Base-by-base conservation (phyloP, 1,140 invertebrate genomes). In the Saccostrea cuccullata region DNA sequence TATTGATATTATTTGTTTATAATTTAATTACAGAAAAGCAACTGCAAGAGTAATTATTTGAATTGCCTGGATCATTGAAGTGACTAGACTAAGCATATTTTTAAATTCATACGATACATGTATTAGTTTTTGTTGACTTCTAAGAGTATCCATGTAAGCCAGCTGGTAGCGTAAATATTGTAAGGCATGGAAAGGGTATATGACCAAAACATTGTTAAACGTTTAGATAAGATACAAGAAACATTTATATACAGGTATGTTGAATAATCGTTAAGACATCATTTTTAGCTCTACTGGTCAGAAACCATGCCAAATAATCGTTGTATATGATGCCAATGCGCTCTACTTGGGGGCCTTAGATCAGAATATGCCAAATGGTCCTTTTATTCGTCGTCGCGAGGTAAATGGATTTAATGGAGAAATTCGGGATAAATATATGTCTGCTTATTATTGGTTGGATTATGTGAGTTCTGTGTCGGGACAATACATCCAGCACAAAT, bases 241-340 rank as follows among this genome's bases (percentile, higher is more conserved):
- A 36, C 30, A 36, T 36, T 36, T 36, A 36, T 2, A 36, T 36
- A 36, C 30, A 1, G 30, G 30, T 36, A 36, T 36, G 30, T 36
- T 36, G 30, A 36, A 36, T 36, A 36, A 36, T 36, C 30, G 30
- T 2, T 36, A 36, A 36, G 30, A 36, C 2, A 36, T 36, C 30
- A 36, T 36, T 36, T n/a, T 36, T 36, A 36, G 30, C 30, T 36
- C 30, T 36, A 36, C 30, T 36, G 30, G 30, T 36, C 30, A 56
- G 8, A 40, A 82, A 17, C 40, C 30, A 17, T 84, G 40, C 40
- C 1, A 88, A 55, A 67, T 36, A 20, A 58, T 90, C 15, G 60
- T 82, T 12, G 90, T 88, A 4, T 91, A 82, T 47, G 90, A 91
- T 60, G 85, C 85, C 20, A 91, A 90, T 83, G 70, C 89, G 5